Conservation (phyloP, 2,797 vertebrate genomes). For the Rhynchotus rufescens region DNA sequence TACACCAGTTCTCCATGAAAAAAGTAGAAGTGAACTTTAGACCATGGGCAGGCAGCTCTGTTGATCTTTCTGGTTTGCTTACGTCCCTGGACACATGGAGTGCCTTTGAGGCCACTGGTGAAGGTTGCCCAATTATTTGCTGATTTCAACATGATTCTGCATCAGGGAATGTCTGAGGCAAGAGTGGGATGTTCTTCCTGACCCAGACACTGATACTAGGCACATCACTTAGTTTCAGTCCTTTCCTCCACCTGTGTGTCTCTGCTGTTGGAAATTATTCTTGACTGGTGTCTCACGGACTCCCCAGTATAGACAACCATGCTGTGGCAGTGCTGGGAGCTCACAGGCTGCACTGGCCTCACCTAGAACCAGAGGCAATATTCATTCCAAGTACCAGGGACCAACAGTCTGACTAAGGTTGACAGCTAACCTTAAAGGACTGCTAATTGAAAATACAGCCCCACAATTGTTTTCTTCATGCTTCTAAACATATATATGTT, state of each 20-base stretch:
- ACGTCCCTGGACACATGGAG: background rate
- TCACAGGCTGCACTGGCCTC: background rate
- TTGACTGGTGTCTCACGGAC: background rate
- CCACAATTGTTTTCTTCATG: background rate
- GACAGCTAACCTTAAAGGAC: background rate
- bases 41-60: background rate
- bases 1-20: background rate
- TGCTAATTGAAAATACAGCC: background rate
- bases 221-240: background rate
- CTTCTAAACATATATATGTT: background rate
- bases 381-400: background rate
- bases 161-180: background rate
- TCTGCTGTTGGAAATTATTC: background rate
- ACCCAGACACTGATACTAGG: background rate
- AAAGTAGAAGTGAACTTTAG: background rate
- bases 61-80: background rate
- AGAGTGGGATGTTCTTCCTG: background rate
- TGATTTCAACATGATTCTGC: conserved; percentile 23
- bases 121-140: conserved; percentile 10
- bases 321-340: background rate
- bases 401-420: background rate
- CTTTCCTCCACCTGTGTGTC: background rate
- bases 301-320: background rate
- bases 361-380: background rate
- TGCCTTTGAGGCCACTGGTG: background rate